Conservation (phyloP, 2,797 vertebrate species). For the Lutjanus argentimaculatus region DNA sequence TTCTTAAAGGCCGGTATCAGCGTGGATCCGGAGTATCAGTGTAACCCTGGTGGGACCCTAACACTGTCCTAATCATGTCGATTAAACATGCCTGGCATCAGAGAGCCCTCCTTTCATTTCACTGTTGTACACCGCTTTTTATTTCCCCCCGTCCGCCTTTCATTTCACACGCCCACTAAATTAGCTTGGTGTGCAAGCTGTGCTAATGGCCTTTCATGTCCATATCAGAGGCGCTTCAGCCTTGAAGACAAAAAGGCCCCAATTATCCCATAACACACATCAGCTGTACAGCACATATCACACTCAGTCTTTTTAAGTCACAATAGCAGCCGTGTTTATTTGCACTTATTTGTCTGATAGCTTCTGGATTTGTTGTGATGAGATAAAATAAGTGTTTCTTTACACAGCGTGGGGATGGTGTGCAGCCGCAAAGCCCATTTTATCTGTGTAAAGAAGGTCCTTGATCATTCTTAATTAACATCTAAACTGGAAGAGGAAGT, state of each 20-base stretch:
- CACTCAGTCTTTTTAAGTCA: slow-evolving; percentile 29
- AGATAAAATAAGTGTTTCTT: slow-evolving; percentile 22
- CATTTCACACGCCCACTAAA: slow-evolving; percentile 75
- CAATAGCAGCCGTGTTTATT: neutral
- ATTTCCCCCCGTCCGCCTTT: slow-evolving; percentile 67
- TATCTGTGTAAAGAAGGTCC: slow-evolving; percentile 57
- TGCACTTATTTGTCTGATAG: slow-evolving; percentile 7
- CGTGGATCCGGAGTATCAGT: neutral
- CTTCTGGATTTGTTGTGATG: slow-evolving; percentile 45
- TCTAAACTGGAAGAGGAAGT: slow-evolving; percentile 83
- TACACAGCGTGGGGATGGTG: neutral
- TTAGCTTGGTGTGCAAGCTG: slow-evolving; percentile 76
- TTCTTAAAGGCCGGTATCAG: slow-evolving; percentile 11
- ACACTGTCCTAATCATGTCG: slow-evolving; percentile 54
- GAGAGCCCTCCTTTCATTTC: slow-evolving; percentile 64
- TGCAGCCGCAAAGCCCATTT: slow-evolving; percentile 37
- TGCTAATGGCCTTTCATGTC: slow-evolving; percentile 82
- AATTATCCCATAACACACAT: slow-evolving; percentile 76
- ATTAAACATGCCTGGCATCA: slow-evolving; percentile 69
- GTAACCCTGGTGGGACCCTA: slow-evolving; percentile 43
- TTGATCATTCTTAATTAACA: slow-evolving; percentile 81
- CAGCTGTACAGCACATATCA: slow-evolving; percentile 36
- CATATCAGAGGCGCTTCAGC: slow-evolving; percentile 77
- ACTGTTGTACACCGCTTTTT: slow-evolving; percentile 60
- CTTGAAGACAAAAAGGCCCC: slow-evolving; percentile 74